Conservation (phyloP, 2,888 invertebrate genomes). For the Tetheella fluctuosa region DNA sequence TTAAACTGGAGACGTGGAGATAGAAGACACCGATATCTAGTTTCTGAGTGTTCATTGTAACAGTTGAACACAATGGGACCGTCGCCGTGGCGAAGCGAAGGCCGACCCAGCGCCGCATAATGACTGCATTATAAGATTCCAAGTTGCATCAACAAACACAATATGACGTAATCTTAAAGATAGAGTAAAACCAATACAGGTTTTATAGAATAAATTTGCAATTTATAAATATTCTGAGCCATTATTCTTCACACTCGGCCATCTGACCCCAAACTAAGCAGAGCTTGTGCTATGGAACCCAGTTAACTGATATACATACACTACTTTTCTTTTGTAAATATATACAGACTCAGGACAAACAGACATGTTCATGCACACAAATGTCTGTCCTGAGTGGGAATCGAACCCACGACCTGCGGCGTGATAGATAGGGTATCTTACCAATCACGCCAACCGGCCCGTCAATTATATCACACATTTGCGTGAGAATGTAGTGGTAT, state of each 20-base stretch:
- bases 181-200: constrained; percentile 23
- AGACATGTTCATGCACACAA: no score
- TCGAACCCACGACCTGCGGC: no score
- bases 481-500: not conserved
- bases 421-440: no score
- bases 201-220: not conserved
- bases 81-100: constrained; percentile 80
- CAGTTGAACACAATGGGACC: constrained; percentile 67
- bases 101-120: constrained; percentile 74
- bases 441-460: no score
- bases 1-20: constrained; percentile 62
- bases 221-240: no score
- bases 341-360: no score
- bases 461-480: not conserved
- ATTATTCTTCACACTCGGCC: no score
- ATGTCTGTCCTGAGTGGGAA: no score
- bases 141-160: constrained; percentile 41
- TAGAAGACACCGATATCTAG: constrained; percentile 73
- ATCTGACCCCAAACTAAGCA: no score
- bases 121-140: constrained; percentile 63
- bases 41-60: constrained; percentile 78
- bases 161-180: constrained; percentile 49
- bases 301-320: no score
- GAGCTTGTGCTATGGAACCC: no score
- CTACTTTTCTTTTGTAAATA: no score